Percentiles rank a stretch among this genome's conserved stretches.
phyloP scores from a whole-genome alignment of 2,888 invertebrate genomes.

The Apotomis capreana region DNA sequence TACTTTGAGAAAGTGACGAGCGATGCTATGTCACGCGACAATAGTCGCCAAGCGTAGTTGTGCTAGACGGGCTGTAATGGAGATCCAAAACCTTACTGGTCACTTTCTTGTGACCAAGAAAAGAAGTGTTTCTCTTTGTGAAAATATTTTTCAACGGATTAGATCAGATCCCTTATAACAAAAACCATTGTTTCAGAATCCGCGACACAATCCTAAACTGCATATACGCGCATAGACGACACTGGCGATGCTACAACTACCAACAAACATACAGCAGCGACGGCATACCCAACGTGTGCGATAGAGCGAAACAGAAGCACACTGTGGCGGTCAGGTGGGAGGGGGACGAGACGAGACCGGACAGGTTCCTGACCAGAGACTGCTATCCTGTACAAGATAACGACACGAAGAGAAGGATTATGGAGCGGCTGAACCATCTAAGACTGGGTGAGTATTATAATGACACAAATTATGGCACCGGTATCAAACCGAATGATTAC shows the following conservation, averaged over 20 bases:
- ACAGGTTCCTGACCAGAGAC: slow-evolving; percentile 87
- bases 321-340: slow-evolving; percentile 78
- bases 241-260: slow-evolving; percentile 90
- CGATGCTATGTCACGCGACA: no score
- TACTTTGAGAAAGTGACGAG: no score
- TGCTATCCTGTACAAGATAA: slow-evolving; percentile 87
- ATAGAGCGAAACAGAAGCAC: slow-evolving; percentile 72
- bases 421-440: slow-evolving; percentile 82
- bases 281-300: slow-evolving; percentile 77
- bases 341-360: slow-evolving; percentile 85
- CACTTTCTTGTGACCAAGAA: no score
- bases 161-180: background rate
- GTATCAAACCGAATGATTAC: no score
- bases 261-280: slow-evolving; percentile 84
- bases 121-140: no score
- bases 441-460: slow-evolving; percentile 77
- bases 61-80: no score
- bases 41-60: no score
- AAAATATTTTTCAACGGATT: no score
- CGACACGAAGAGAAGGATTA: slow-evolving; percentile 73
- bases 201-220: slow-evolving; percentile 90
- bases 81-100: no score
- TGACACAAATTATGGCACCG: no score
- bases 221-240: slow-evolving; percentile 88
- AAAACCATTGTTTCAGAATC: slow-evolving; percentile 75